These are phyloP conservation scores for Pseudomyrmex sp. DNA, from an alignment of 1,140 invertebrate species.

Conservation along the genomic window DNA sequence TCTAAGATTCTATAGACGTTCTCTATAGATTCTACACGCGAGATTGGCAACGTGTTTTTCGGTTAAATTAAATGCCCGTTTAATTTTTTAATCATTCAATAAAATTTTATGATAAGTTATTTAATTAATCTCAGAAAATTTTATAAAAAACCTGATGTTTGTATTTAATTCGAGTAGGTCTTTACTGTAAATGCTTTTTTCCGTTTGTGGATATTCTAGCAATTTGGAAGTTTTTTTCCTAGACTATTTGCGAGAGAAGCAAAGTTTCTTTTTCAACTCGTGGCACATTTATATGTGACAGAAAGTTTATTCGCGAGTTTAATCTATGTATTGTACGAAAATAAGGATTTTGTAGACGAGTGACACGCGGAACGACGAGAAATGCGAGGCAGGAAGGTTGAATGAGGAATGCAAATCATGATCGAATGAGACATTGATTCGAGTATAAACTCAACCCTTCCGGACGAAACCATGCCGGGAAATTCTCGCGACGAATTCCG, in stretches of 20 bases:
- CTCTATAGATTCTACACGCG: too few species aligned
- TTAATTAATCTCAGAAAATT: not conserved
- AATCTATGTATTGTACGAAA: constrained; percentile 44
- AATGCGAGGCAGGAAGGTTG: constrained; percentile 13
- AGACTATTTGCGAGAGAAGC: not conserved
- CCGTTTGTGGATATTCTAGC: constrained; percentile 5
- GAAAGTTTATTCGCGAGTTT: constrained; percentile 58
- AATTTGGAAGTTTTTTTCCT: constrained; percentile 28
- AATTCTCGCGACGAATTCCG: constrained; percentile 52
- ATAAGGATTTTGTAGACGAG: constrained; percentile 23
- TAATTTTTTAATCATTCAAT: constrained; percentile 12
- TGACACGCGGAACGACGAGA: constrained; percentile 30
- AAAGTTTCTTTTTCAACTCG: constrained; percentile 38
- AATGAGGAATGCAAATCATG: constrained; percentile 47
- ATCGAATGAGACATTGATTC: constrained; percentile 51
- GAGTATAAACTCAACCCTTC: constrained; percentile 52
- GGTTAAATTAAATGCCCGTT: not conserved
- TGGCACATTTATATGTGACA: constrained; percentile 26
- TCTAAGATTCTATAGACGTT: too few species aligned
- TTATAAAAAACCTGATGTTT: constrained; percentile 12
- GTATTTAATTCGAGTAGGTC: not conserved
- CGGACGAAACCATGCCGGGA: constrained; percentile 22
- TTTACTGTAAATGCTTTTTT: constrained; percentile 16
- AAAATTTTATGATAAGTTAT: not conserved
- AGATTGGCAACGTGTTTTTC: too few species aligned